Evolutionary conservation across 2,888 invertebrate species (phyloP).

Genomic region (Gastrophysa polygoni): DNA sequence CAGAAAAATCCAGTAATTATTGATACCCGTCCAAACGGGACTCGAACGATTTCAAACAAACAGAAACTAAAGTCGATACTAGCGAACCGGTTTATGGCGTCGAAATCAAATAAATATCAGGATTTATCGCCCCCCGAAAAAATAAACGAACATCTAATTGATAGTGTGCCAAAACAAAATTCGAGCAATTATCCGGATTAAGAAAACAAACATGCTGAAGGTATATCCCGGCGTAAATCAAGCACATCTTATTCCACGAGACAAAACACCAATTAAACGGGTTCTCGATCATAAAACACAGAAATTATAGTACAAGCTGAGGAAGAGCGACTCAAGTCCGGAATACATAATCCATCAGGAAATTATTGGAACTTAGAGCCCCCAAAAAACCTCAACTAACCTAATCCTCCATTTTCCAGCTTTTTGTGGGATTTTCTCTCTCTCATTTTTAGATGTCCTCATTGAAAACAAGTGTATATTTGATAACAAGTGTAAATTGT

Average conservation of each 20-base stretch:
- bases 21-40: slow-evolving; percentile 2
- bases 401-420: too few relatives aligned
- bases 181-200: slow-evolving; percentile 27
- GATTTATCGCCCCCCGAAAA: slow-evolving; percentile 13
- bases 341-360: slow-evolving; percentile 1
- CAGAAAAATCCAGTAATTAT: slow-evolving; percentile 1
- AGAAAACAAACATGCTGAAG: slow-evolving; percentile 27
- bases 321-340: slow-evolving; percentile 7
- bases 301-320: slow-evolving; percentile 18
- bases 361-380: too few relatives aligned
- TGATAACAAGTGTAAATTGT: too few relatives aligned
- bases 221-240: slow-evolving; percentile 23
- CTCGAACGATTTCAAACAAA: slow-evolving; percentile 6
- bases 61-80: neutral
- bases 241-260: slow-evolving; percentile 21
- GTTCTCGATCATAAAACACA: slow-evolving; percentile 18
- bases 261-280: slow-evolving; percentile 27
- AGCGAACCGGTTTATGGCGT: slow-evolving; percentile 7
- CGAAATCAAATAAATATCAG: slow-evolving; percentile 14
- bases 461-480: too few relatives aligned
- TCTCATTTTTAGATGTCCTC: too few relatives aligned
- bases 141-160: slow-evolving; percentile 14
- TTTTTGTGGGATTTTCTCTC: too few relatives aligned
- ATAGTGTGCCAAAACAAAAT: slow-evolving; percentile 18
- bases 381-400: too few relatives aligned